phyloP scores from a whole-genome alignment of 1,140 invertebrate genomes.

The Stratiolaelaps scimitus region DNA sequence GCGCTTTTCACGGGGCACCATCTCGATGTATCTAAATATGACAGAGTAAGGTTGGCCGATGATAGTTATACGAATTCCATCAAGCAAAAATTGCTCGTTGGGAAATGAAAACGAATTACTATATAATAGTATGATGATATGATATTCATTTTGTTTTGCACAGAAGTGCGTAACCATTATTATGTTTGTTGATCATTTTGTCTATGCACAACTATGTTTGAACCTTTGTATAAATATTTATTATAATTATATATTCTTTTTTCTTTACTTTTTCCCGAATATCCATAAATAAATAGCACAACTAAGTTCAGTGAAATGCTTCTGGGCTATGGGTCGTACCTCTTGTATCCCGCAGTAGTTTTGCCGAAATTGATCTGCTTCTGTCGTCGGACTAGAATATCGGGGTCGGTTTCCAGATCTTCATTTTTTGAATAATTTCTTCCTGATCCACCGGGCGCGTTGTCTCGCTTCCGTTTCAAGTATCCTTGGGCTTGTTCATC shows the following conservation, averaged over 20 bases:
- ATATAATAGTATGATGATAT: no score
- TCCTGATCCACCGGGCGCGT: not conserved
- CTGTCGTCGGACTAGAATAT: constrained; percentile 58
- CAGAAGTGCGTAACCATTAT: not conserved
- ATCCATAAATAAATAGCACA: no score
- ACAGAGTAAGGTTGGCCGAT: not conserved
- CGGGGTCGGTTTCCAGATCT: constrained; percentile 55
- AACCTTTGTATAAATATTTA: no score
- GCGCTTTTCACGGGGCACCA: constrained; percentile 48
- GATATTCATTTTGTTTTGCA: no score
- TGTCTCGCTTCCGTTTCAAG: constrained; percentile 12
- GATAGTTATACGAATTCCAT: no score
- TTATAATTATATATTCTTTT: no score
- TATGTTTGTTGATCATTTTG: not conserved
- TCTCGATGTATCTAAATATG: constrained; percentile 25
- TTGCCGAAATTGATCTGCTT: constrained; percentile 92
- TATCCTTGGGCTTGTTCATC: not conserved
- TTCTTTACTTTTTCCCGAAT: no score
- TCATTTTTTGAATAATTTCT: constrained; percentile 31
- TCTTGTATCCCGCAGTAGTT: constrained; percentile 74
- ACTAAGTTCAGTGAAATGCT: no score
- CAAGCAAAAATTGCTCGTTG: no score
- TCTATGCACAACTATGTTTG: not conserved
- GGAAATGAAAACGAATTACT: no score
- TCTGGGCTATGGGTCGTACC: no score